These are phyloP conservation scores for Seira ritae DNA, from an alignment of 2,888 invertebrate genomes.

Conservation along the genomic window DNA sequence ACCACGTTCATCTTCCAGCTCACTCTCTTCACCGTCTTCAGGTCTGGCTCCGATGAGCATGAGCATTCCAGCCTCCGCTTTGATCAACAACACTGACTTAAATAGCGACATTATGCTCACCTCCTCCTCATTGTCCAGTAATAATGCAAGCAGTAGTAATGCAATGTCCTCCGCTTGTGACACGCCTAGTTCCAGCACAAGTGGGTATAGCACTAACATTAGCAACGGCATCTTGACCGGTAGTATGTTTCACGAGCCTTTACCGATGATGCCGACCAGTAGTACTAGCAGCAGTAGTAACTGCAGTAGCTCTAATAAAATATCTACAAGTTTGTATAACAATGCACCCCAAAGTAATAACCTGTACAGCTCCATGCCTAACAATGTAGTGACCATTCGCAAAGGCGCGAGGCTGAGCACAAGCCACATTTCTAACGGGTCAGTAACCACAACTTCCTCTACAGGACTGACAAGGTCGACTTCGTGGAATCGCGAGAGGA, in stretches of 20 bases:
- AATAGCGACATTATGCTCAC: slow-evolving; percentile 50
- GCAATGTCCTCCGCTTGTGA: slow-evolving; percentile 60
- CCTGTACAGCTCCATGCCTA: too few species aligned
- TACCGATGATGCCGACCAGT: slow-evolving; percentile 5
- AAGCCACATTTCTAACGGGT: slow-evolving; percentile 54
- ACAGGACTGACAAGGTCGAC: slow-evolving; percentile 32
- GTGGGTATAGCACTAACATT: slow-evolving; percentile 30
- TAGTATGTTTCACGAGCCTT: slow-evolving; percentile 49
- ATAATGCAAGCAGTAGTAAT: slow-evolving; percentile 29
- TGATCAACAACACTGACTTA: slow-evolving; percentile 40
- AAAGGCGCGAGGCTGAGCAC: slow-evolving; percentile 53
- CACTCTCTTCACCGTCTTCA: slow-evolving; percentile 64
- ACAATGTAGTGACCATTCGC: slow-evolving; percentile 48
- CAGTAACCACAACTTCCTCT: slow-evolving; percentile 25
- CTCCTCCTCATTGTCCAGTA: slow-evolving; percentile 33
- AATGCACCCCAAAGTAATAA: too few species aligned
- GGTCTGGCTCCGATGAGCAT: slow-evolving; percentile 38
- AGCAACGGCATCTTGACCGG: slow-evolving; percentile 19
- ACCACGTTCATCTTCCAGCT: slow-evolving; percentile 62
- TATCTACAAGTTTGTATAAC: too few species aligned
- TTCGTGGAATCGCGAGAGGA: slow-evolving; percentile 51
- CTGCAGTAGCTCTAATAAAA: neutral
- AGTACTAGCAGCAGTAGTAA: slow-evolving; percentile 19
- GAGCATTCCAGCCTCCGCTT: slow-evolving; percentile 54
- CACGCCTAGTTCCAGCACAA: slow-evolving; percentile 56